A percentile compares a stretch with the other conserved stretches of the same genome.
These are phyloP conservation scores for Peromyscus melanophrys DNA, from an alignment of 2,797 vertebrate genomes.

Conservation along the genomic window DNA sequence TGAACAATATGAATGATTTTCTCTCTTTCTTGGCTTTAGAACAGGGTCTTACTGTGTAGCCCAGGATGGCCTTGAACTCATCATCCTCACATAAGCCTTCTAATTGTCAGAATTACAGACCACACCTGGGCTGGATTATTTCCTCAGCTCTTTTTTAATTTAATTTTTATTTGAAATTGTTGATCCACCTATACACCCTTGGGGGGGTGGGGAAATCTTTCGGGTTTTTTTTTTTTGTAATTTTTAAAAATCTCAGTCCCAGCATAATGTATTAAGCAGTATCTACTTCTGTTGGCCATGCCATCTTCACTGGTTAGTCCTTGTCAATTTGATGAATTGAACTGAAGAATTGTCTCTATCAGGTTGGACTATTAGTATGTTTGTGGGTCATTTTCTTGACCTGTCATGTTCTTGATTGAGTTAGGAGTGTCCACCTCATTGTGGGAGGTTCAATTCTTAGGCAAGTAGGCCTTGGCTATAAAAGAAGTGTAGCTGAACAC, in stretches of 20 bases:
- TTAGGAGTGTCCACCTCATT: neutral
- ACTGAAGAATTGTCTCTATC: neutral
- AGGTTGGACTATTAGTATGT: neutral
- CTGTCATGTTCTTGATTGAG: neutral
- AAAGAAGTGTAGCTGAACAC: neutral
- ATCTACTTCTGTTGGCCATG: neutral
- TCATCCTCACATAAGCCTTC: neutral
- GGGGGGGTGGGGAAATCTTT: neutral
- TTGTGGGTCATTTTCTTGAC: neutral
- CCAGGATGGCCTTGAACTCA: neutral
- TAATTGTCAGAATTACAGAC: neutral
- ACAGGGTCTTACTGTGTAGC: neutral
- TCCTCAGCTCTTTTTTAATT: conserved; percentile 17
- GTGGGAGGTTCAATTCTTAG: neutral
- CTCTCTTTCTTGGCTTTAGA: neutral
- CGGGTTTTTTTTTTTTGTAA: neutral
- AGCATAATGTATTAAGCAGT: neutral
- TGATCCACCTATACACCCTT: neutral
- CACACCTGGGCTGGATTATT: neutral
- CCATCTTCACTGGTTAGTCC: neutral
- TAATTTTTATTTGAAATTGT: conserved; percentile 35
- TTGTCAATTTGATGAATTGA: neutral
- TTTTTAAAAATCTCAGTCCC: neutral
- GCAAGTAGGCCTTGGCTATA: neutral
- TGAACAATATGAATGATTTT: conserved; percentile 29